These are phyloP conservation scores for Yoshiicerus persimilis DNA, from an alignment of 1,140 invertebrate species.

Conservation along the genomic window DNA sequence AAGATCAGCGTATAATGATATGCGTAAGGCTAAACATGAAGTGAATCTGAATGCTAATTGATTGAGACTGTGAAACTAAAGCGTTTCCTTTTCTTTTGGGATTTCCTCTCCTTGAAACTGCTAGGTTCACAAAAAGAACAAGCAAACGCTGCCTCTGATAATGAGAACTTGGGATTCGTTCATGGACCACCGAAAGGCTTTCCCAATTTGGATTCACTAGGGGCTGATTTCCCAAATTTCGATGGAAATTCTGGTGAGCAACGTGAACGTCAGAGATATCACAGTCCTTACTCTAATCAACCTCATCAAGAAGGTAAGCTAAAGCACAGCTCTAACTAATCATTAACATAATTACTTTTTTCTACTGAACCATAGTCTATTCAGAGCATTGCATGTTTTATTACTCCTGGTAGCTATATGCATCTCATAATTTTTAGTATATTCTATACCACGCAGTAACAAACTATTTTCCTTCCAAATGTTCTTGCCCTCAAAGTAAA, in stretches of 20 bases:
- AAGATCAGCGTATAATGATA: neutral
- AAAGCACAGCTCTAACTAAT: neutral
- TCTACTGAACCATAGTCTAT: no score
- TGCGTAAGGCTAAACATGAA: neutral
- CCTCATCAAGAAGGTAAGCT: neutral
- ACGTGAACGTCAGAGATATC: neutral
- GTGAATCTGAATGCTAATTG: neutral
- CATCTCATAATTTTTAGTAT: no score
- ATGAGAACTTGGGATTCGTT: constrained; percentile 41
- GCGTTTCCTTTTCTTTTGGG: neutral
- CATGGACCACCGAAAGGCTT: constrained; percentile 43
- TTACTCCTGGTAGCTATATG: no score
- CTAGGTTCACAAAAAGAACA: neutral
- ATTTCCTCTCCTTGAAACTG: neutral
- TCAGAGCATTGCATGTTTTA: no score
- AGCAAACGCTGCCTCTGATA: neutral
- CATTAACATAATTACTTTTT: no score
- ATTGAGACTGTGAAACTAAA: neutral
- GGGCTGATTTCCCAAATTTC: constrained; percentile 37
- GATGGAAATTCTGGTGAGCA: neutral
- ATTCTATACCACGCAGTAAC: no score
- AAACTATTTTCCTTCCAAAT: no score
- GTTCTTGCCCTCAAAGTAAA: no score
- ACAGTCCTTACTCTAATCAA: neutral
- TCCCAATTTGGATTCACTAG: constrained; percentile 34